phyloP scores from a whole-genome alignment of 1,140 invertebrate species.

The Sesamia nonagrioides region DNA sequence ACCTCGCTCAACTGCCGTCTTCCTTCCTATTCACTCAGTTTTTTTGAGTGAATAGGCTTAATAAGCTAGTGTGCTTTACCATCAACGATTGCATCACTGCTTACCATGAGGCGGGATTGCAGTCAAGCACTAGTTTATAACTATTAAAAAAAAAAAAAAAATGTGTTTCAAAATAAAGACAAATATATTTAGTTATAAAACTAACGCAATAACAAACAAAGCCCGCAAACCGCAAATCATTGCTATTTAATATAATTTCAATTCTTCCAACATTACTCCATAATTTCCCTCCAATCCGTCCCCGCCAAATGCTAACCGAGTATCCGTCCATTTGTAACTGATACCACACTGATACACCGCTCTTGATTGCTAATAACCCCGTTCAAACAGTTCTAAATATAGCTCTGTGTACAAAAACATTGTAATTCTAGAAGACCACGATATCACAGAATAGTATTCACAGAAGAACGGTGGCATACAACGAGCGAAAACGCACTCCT shows the following conservation, averaged over 20 bases:
- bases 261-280: neutral
- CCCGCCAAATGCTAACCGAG: neutral
- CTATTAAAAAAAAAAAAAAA: no score
- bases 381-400: conserved; percentile 21
- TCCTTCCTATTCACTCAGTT: no score
- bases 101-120: no score
- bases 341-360: conserved; percentile 7
- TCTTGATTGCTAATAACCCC: conserved; percentile 36
- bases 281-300: neutral
- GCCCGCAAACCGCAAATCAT: neutral
- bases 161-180: no score
- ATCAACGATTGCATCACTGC: no score
- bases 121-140: no score
- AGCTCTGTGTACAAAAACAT: conserved; percentile 22
- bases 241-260: neutral
- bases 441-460: neutral
- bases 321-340: conserved; percentile 20
- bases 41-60: no score
- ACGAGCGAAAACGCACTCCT: no score
- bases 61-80: no score
- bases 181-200: neutral
- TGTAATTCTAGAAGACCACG: conserved; percentile 27
- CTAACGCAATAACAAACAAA: neutral
- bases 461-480: no score
- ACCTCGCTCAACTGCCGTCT: no score